Base-by-base conservation (phyloP, 2,888 invertebrate species). In the Acleris sparsana region DNA sequence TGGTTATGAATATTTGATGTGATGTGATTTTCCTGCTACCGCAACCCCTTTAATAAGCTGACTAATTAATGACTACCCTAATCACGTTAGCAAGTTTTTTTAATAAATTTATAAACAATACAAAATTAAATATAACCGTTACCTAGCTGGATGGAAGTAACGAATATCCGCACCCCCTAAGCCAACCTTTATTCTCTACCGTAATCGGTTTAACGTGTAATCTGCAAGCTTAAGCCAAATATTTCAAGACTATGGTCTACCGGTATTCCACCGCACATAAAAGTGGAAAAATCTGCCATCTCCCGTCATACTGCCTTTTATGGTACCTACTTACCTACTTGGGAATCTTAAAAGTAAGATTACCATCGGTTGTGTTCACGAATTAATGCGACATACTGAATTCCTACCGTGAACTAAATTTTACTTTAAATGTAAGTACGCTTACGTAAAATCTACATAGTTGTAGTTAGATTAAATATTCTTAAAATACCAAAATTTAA, bases 241-340 rank as follows among this genome's bases (percentile, higher is more conserved):
- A n/a, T 46, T 46, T 1, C 16, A 44, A 44, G 16, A n/a, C 33
- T 9, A 3, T 33, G 33, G 17, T n/a, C 16, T 16, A 46, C 46
- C 17, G 46, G 6, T 46, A 16, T 46, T 6, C 16, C 17, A 49
- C 18, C 29, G 22, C 29, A 57, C 61, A 62, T 53, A 62, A 62
- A 57, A 57, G 57, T 52, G 56, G 20, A 57, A 60, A 61, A 61
- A 61, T 62, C 57, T 25, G 52, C 62, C 61, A 66, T 66, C 66
- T 66, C 25, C 44, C 66, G 62, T 66, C 66, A 52, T 53, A 51
- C 44, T 53, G 33, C 61, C 65, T 66, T 66, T 66, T 66, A 66
- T 57, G 56, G 57, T 48, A 39, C 11, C 11, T 39, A 39, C 11
- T 9, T 39, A 39, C 39, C 39, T 39, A 61, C 56, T 66, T 17